phyloP scores from a whole-genome alignment of 1,140 invertebrate genomes.

The Bombus fervidus region DNA sequence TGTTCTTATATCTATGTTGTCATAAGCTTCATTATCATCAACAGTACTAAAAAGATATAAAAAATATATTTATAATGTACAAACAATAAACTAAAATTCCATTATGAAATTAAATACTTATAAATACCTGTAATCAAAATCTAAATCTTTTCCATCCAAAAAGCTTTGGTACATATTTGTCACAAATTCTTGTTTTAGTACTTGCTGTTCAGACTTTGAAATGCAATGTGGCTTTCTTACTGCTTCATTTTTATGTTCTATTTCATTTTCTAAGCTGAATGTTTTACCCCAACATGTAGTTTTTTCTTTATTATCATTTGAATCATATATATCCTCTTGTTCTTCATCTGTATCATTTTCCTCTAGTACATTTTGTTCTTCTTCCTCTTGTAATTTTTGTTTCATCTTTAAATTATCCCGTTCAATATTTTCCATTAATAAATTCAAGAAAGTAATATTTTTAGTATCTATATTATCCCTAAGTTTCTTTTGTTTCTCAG shows the following conservation, averaged over 20 bases:
- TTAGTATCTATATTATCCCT: constrained; percentile 84
- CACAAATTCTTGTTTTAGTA: constrained; percentile 92
- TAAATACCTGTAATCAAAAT: constrained; percentile 90
- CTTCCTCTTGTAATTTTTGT: constrained; percentile 85
- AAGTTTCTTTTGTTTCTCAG: constrained; percentile 87
- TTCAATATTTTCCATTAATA: constrained; percentile 88
- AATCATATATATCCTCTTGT: constrained; percentile 51
- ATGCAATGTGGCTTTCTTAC: constrained; percentile 47
- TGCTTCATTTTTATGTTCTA: constrained; percentile 14
- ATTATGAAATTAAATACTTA: constrained; percentile 21
- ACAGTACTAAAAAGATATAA: constrained; percentile 81
- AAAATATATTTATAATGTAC: constrained; percentile 11
- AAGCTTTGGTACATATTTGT: constrained; percentile 95
- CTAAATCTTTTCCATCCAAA: constrained; percentile 90
- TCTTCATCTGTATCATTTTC: constrained; percentile 76
- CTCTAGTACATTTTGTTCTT: constrained; percentile 65
- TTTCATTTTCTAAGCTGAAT: constrained; percentile 11
- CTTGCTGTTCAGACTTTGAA: constrained; percentile 82
- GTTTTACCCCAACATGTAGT: constrained; percentile 55
- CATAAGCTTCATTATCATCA: constrained; percentile 91
- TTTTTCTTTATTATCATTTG: constrained; percentile 18
- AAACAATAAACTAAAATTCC: background rate
- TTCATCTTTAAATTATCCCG: constrained; percentile 85
- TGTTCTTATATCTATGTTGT: constrained; percentile 87
- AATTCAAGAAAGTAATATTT: constrained; percentile 86